Base-by-base conservation (phyloP, 23 tunicate genomes). In the Ascidia mentula region DNA sequence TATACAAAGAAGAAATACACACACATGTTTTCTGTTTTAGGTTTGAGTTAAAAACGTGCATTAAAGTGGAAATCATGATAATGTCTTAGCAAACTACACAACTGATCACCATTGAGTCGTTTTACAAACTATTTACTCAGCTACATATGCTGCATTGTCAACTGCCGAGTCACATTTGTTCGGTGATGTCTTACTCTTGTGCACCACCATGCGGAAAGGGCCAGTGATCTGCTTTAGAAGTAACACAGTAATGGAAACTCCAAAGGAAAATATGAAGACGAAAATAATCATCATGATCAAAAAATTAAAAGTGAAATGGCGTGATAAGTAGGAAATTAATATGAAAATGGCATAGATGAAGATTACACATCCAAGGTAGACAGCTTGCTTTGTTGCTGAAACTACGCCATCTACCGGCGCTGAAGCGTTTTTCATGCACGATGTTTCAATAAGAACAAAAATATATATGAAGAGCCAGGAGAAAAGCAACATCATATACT, bases 381-480 rank as follows among this genome's bases (percentile, higher is more conserved):
- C 33, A 0, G 90, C 90, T 70, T 90, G 96, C 72, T 91, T 91
- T 2, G 72, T 59, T 0, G 97, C 82, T 20, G 97, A 91, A 18
- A 72, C 39, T 59, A 72, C 80, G 22, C 24, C 22, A 26, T 77
- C 28, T 4, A 20, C 22, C 24, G 36, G 40, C 31, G 8, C n/a
- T 22, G 37, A 31, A 53, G 79, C 79, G 69, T 83, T 75, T 28
- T 88, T 76, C 24, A 46, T 76, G 0, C 83, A 40, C 5, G 75
- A 39, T 1, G 80, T 69, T 40, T 88, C 98, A 18, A 93, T 79
- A 34, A 32, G n/a, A 33, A 90, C 83, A 37, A 90, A 82, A 32
- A 86, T 0, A 75, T 78, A 95, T 32, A 89, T 46, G 45, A 95
- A 82, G 40, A 95, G 77, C 92, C 92, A 95, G 17, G 97, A 79